Percentiles rank a stretch among this genome's conserved stretches.
phyloP scores from a whole-genome alignment of 2,113 vertebrate species.

The Chaetodon auriga region DNA sequence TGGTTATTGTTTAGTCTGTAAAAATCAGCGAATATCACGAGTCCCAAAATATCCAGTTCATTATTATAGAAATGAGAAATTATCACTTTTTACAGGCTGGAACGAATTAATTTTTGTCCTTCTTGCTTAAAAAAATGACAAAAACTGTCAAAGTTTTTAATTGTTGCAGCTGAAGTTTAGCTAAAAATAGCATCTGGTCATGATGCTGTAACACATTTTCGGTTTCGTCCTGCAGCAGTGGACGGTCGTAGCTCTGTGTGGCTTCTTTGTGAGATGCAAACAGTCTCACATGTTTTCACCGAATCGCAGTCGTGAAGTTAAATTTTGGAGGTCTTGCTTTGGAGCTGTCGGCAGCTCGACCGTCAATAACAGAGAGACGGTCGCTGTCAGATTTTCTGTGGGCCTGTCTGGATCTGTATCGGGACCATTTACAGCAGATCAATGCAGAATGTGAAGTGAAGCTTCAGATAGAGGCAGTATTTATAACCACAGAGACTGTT shows the following conservation, averaged over 20 bases:
- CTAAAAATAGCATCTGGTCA: neutral
- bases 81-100: too few species aligned
- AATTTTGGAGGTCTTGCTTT: neutral
- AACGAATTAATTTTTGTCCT: neutral
- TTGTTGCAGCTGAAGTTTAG: neutral
- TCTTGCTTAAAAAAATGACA: neutral
- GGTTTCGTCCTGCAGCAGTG: neutral
- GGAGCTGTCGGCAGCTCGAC: neutral
- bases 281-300: neutral
- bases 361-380: neutral
- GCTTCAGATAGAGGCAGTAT: slow-evolving; percentile 15
- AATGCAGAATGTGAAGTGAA: slow-evolving; percentile 37
- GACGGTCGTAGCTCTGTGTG: neutral
- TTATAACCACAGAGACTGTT: slow-evolving; percentile 11
- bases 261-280: neutral
- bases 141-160: neutral
- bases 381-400: neutral
- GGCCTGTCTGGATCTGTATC: slow-evolving; percentile 14
- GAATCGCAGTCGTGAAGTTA: neutral
- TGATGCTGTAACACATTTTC: neutral
- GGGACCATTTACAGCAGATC: slow-evolving; percentile 24
- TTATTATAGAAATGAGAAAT: neutral
- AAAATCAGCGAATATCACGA: too few species aligned
- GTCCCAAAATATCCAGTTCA: neutral
- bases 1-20: too few species aligned